Percentiles rank a stretch among this genome's conserved stretches.
Conservation (phyloP, 2,113 vertebrate genomes). For the Ptilorrhoa leucosticta region DNA sequence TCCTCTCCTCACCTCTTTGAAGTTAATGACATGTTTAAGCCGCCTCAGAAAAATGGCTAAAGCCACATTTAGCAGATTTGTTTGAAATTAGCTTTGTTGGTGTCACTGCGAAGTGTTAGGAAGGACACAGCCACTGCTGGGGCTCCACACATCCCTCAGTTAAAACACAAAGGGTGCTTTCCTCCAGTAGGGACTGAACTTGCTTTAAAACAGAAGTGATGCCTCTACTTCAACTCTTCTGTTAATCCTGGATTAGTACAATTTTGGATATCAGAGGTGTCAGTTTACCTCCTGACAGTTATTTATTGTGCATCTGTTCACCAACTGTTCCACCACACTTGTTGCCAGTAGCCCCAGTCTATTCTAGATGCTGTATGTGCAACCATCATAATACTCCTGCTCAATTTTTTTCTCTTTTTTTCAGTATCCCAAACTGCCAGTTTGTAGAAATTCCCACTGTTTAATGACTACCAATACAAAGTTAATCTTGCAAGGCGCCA, state of each 20-base stretch:
- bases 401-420: not conserved
- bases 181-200: not conserved
- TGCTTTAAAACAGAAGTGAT: not conserved
- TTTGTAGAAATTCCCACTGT: not conserved
- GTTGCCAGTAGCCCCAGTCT: not conserved
- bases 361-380: not conserved
- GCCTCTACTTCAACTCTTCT: not conserved
- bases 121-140: fast-evolving
- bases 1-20: not conserved
- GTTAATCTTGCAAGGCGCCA: not conserved
- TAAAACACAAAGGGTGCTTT: not conserved
- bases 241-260: not conserved
- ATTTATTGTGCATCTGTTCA: not conserved
- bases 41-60: not conserved
- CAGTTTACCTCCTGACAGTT: not conserved
- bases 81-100: not conserved
- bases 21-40: not conserved
- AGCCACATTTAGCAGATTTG: not conserved
- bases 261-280: not conserved
- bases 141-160: not conserved
- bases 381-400: not conserved
- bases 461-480: not conserved
- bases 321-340: conserved; percentile 7
- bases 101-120: not conserved
- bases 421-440: not conserved